Evolutionary conservation across 1,140 invertebrate genomes (phyloP), one percentile per base, ranked within the genome.

Genomic region (Teleogryllus occipitalis): DNA sequence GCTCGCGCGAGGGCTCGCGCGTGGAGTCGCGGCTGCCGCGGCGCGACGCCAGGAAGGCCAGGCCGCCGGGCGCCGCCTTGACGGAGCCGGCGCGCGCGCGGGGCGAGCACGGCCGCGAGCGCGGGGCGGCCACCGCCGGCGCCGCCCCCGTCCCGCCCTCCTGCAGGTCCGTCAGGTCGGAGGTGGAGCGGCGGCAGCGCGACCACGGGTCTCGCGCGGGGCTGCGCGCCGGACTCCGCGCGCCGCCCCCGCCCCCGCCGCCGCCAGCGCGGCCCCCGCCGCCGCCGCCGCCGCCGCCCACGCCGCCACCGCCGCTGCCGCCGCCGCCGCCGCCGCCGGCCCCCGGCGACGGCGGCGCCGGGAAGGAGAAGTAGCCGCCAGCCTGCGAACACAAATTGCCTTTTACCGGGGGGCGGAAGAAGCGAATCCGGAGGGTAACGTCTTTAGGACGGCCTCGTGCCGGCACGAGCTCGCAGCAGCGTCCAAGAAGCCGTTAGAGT

Each of bases 41-140:
- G 79, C 92, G 87, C 76, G 92, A 94, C 14, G 93, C 93, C 82
- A 95, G 85, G 83, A 93, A 94, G 4, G 94, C 93, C 21, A 86
- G 80, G 27, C 84, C 84, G 12, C 83, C 18, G 14, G 14, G 39
- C 7, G 27, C 2, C 8, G 73, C 79, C 48, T 80, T 80, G 47
- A 80, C 65, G 72, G 75, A 77, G 54, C 80, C 80, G 15, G 73
- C 77, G 10, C 78, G 65, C 8, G 48, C 21, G 39, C 77, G n/a
- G 14, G 80, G 80, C 7, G 77, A 78, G 15, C 47, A 78, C 2
- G 80, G 80, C 14, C 79, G 75, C 21, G 75, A 77, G 21, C 76
- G n/a, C 27, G 79, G 75, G 22, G 79, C 75, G 5, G 73, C 79
- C 0, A 47, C n/a, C 5, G 79, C 49, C 73, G 27, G 21, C 73